Evolutionary conservation across 2,113 vertebrate species (phyloP), one percentile per base, ranked within the genome.

Genomic region (Prietella phreatophila): DNA sequence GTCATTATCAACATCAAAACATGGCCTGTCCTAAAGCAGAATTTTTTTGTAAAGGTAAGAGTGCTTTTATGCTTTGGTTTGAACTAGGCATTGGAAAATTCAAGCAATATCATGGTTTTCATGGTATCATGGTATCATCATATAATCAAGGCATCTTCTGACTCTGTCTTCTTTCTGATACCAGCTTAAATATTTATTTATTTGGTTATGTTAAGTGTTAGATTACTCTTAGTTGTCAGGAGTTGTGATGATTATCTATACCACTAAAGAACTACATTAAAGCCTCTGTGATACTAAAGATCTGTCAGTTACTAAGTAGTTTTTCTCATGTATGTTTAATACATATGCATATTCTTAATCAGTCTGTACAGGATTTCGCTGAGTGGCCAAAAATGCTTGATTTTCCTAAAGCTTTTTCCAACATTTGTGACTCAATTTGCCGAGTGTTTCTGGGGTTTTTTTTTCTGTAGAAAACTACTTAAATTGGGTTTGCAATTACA

Each of bases 1-100:
- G 78, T 71, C 63, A 87, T 86, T 81, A 81, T 71, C 50, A 69
- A n/a, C 78, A 87, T 82, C 63, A 55, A 82, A 81, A 86, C 53
- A 86, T 39, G 47, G 42, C 69, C 61, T 67, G 30, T 82, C 22
- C 50, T 42, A 71, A 56, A 58, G 85, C 30, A 81, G 61, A 81
- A 1, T 79, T 50, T 78, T 25, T 25, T 63, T 55, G 36, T 39
- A 33, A 30, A 65, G 15, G 39, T 20, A 61, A 65, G 67, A 15
- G 13, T 33, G 42, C 22, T 20, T 82, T 71, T 71, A 55, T n/a
- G 50, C 14, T 71, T 67, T 50, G 47, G 78, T 56, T 81, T 80
- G 19, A 25, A 76, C 33, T 30, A 58, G 67, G 33, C 17, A 30
- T 56, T 80, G 50, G 14, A 30, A 55, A 78, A 53, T 78, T 50